These are phyloP conservation scores for Spisula subtruncata DNA, from an alignment of 2,888 invertebrate species.

Conservation along the genomic window DNA sequence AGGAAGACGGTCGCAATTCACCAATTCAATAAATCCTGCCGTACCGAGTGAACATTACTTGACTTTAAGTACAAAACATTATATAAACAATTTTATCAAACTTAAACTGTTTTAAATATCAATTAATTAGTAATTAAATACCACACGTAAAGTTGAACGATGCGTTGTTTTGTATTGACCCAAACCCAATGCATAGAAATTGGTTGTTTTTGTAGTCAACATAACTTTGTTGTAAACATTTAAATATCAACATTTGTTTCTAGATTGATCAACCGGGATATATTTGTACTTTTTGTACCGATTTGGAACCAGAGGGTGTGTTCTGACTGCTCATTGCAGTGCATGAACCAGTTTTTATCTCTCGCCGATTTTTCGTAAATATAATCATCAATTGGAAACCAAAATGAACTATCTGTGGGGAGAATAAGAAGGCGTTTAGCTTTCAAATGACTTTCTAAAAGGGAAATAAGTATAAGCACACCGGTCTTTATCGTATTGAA, in stretches of 20 bases:
- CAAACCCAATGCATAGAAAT: neutral
- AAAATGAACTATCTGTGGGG: no score
- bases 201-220: neutral
- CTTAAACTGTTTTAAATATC: neutral
- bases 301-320: no score
- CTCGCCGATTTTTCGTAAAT: no score
- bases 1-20: neutral
- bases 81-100: slow-evolving; percentile 4
- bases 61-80: neutral
- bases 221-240: neutral
- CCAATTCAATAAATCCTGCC: neutral
- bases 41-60: slow-evolving; percentile 3
- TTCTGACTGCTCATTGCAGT: no score
- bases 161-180: neutral
- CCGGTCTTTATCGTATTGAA: no score
- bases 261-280: neutral
- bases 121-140: slow-evolving; percentile 20
- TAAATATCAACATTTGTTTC: neutral
- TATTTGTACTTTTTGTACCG: no score
- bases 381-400: no score
- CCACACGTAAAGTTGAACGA: neutral
- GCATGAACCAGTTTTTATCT: no score
- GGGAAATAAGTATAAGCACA: no score
- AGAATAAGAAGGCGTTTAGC: no score
- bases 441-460: no score